Evolutionary conservation across 2,113 vertebrate genomes (phyloP), one percentile per base, ranked within the genome.

Genomic region (Bungarus multicinctus): DNA sequence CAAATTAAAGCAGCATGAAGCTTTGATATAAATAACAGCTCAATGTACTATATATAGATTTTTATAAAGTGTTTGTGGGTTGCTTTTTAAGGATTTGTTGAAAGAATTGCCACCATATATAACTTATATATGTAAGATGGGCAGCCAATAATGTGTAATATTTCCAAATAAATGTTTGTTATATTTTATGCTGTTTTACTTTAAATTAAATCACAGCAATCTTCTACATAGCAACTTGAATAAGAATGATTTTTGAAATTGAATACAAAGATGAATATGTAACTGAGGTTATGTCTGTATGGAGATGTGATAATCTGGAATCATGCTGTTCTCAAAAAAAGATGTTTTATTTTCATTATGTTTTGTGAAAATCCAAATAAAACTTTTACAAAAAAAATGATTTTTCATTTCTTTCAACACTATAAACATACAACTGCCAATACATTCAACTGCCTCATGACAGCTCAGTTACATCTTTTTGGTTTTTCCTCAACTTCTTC

Each of bases 121-220:
- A 39, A 81, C 16, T 39, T 81, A 74, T 39, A 18, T 74, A 74
- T 74, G 16, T 81, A 81, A 81, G 34, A 81, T 34, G 64, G 64
- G 64, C 12, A 34, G 14, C n/a, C n/a, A 34, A 34, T 74, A 34
- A 1, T 30, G 30, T 64, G 30, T 81, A 81, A 81, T 20, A 81
- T 94, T 93, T 90, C 58, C 50, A 90, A 50, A 94, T 43, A 34
- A 94, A 30, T 47, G 55, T 91, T 96, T 96, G 20, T 90, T 93
- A 96, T 74, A 92, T 89, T 60, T 74, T 95, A 94, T 91, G 30
- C 54, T 94, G 91, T 88, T 89, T 69, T 43, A 89, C 47, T 87
- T 52, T 55, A 87, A 90, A 92, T 89, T 92, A 92, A 93, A 45
- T 16, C n/a, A 90, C 86, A 91, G 27, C 50, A 52, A 88, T 11